Percentiles rank a stretch among this genome's conserved stretches.
phyloP scores from a whole-genome alignment of 2,888 invertebrate genomes.

The Druceiella hillmani region DNA sequence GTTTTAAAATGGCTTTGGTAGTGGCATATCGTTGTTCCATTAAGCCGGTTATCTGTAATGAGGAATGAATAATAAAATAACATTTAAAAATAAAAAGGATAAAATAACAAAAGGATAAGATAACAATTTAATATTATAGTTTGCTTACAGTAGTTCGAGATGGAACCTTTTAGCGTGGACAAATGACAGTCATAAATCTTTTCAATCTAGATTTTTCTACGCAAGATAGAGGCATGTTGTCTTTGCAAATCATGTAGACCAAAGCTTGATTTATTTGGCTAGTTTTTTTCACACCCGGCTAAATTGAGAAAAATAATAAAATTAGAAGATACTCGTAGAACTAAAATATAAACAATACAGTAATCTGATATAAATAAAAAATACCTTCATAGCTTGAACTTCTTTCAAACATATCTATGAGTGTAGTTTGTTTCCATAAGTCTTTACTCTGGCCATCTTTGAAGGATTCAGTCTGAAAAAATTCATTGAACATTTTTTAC shows the following conservation, averaged over 20 bases:
- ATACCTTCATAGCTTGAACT: slow-evolving; percentile 12
- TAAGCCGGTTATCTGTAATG: slow-evolving; percentile 15
- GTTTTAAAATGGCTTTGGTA: too few species aligned
- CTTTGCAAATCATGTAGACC: slow-evolving; percentile 16
- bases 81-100: slow-evolving; percentile 13
- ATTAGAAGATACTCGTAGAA: slow-evolving; percentile 9
- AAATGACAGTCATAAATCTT: slow-evolving; percentile 16
- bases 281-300: slow-evolving; percentile 9
- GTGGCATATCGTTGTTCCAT: slow-evolving; percentile 6
- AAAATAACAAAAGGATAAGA: too few species aligned
- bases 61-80: slow-evolving; percentile 16
- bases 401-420: slow-evolving; percentile 11
- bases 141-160: slow-evolving; percentile 14
- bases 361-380: too few species aligned
- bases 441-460: slow-evolving; percentile 9
- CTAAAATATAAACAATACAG: slow-evolving; percentile 9
- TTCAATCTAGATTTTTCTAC: slow-evolving; percentile 19
- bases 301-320: slow-evolving; percentile 8
- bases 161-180: slow-evolving; percentile 17
- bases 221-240: slow-evolving; percentile 18
- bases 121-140: slow-evolving; percentile 12
- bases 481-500: too few species aligned
- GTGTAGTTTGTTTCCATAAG: slow-evolving; percentile 13
- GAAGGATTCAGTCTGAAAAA: background rate
- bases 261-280: slow-evolving; percentile 14